Percentiles rank a stretch among this genome's conserved stretches.
phyloP scores from a whole-genome alignment of 2,113 vertebrate species.

The Deroptyus accipitrinus region DNA sequence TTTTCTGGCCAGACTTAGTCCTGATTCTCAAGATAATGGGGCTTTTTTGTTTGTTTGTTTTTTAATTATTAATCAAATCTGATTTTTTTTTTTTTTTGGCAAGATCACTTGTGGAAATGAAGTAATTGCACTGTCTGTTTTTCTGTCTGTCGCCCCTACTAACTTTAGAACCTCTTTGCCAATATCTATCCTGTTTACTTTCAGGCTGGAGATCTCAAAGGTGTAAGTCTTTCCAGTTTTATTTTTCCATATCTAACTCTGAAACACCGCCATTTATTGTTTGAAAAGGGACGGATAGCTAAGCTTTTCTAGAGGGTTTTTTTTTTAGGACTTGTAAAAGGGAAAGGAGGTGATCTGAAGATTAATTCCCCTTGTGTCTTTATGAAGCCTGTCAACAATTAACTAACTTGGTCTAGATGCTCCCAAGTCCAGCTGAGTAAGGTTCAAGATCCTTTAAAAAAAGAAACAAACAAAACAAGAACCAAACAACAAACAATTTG shows the following conservation, averaged over 20 bases:
- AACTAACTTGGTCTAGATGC: background rate
- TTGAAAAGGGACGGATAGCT: background rate
- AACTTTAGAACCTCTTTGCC: slow-evolving; percentile 49
- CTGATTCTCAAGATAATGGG: background rate
- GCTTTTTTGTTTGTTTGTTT: background rate
- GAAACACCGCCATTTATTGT: background rate
- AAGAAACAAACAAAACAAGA: background rate
- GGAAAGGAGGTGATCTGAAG: slow-evolving; percentile 22
- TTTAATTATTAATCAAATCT: slow-evolving; percentile 36
- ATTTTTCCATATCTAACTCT: background rate
- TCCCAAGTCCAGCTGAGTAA: slow-evolving; percentile 22
- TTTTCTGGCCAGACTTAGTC: background rate
- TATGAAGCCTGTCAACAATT: slow-evolving; percentile 28
- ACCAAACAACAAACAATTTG: background rate
- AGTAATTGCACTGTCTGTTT: slow-evolving; percentile 32
- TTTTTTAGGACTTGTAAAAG: background rate
- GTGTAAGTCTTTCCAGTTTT: slow-evolving; percentile 14
- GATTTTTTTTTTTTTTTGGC: background rate
- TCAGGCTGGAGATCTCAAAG: slow-evolving; percentile 21
- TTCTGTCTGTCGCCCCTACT: slow-evolving; percentile 46
- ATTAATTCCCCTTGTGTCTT: background rate
- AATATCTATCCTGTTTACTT: slow-evolving; percentile 26
- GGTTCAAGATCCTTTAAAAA: background rate
- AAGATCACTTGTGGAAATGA: background rate
- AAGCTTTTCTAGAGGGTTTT: background rate